Evolutionary conservation across 2,113 vertebrate species (phyloP), one percentile per base, ranked within the genome.

Genomic region (Tachysurus fulvidraco): DNA sequence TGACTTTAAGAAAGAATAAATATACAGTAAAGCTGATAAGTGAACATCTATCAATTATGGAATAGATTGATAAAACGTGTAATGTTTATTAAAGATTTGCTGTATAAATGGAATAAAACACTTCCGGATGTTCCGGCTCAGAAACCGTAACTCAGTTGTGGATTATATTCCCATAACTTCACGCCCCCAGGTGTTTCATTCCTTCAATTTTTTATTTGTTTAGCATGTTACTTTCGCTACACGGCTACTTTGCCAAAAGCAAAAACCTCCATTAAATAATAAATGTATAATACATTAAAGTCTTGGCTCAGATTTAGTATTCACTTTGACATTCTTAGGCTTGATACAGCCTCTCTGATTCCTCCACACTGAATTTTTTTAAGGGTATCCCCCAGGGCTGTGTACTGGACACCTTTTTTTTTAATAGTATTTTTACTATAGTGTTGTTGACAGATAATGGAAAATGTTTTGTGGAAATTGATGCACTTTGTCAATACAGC

Each of bases 211-310:
- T 84, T 87, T 14, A 83, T 83, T 83, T 87, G 55, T 83, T 59
- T 52, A 52, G 85, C 55, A 19, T 36, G 28, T 69, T 41, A 50
- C 36, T 57, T 44, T 14, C 7, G 25, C 41, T n/a, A 12, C 59
- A 19, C 4, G 21, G 11, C 28, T 79, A 52, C 74, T 69, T 52
- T 4, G 46, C 69, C 80, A 65, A 81, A 36, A 78, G 81, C 73
- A 19, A 83, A 83, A 65, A 30, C 50, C 67, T 83, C 77, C 50
- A 87, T 87, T 87, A 83, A 87, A 87, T 83, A 78, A 83, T 87
- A 87, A 87, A 87, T 52, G 71, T 87, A 78, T 87, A 67, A 83
- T 77, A 87, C 81, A 87, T 83, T 67, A 87, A 83, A 87, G 81
- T 54, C 81, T 11, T 44, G 21, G 17, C 59, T 65, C 59, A n/a